Base-by-base conservation (phyloP, 30 jellyfish, hydroid and myxozoan genomes). In the Catostylus mosaicus region DNA sequence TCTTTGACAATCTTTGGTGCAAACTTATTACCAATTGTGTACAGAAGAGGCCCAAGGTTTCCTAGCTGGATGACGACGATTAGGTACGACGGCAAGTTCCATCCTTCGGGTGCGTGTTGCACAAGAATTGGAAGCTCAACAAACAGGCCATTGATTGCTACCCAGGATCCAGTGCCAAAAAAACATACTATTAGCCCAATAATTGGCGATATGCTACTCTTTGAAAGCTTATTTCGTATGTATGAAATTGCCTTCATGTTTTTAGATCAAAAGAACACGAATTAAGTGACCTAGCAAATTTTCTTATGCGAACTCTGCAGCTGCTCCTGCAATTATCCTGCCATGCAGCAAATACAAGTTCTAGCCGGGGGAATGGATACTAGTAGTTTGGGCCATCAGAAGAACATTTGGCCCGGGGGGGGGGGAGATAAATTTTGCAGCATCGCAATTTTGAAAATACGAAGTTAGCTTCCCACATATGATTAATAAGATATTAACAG, bases 121-220 rank as follows among this genome's bases (percentile, higher is more conserved):
- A 91, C 95, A 19, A 91, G 36, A 20, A 78, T 73, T 57, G 98
- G 98, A 32, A 91, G 80, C 88, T 91, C 91, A 6, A 91, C 94
- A 88, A 90, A 91, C 11, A 91, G 95, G 78, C 98, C 98, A 48
- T 91, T 91, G 37, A 91, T 74, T 10, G 93, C 93, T 30, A 91
- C 88, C 98, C 98, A 91, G 4, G 98, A 91, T 1, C 96, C 94
- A 40, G 89, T 73, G 27, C 96, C 98, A 84, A 91, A 91, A 22
- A 85, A 61, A 69, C 91, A 77, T 8, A 90, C 92, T 38, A 90
- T 47, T 1, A 77, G 73, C 50, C 86, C 86, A 31, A 85, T 70
- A 1, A 73, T 47, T 2, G 77, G 82, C 71, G 95, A 85, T 1
- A 76, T 51, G 50, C 64, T 73, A 40, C 78, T 73, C 29, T 74